Base-by-base conservation (phyloP, 1,140 invertebrate species). In the Megathymus violae region DNA sequence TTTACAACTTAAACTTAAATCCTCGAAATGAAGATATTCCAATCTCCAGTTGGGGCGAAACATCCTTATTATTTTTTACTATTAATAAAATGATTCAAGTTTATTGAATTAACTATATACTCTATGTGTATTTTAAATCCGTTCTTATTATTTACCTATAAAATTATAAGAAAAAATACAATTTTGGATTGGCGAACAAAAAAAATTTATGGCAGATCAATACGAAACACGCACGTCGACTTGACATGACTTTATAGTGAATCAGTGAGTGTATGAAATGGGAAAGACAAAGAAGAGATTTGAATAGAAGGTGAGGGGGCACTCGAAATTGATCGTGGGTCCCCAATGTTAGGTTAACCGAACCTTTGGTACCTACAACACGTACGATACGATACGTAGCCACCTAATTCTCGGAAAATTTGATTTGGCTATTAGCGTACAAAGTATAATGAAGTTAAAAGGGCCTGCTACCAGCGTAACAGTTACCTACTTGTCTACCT, bases 281-380 rank as follows among this genome's bases (percentile, higher is more conserved):
- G 60, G 58, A 77, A 82, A 88, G 85, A 90, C 83, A 88, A 84
- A 87, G 78, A 78, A 83, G 82, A 81, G 85, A 88, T 90, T 88
- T 85, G 85, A 85, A 86, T 89, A 82, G 79, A 83, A 80, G 76
- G 67, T 69, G 76, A 80, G 80, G 84, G 84, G 84, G 73, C 76
- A 77, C 79, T 88, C 88, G 88, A 88, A 90, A 90, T 90, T 88
- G 88, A 90, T 90, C 88, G 88, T 47, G 76, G 70, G 78, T 82
- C 85, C 88, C 88, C 82, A 82, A 78, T 69, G 76, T 80, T 81
- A 81, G 82, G 82, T 87, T 88, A 82, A 85, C 76, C 77, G 74
- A 76, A 65, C 82, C 83, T 79, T 71, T 78, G 75, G 54, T 65
- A 67, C 19, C 19, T 22, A 22, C 25, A 40, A n/a, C n/a, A n/a